Percentiles rank a stretch among this genome's conserved stretches.
phyloP scores from a whole-genome alignment of 2,113 vertebrate genomes.

The Cephalopholis sonnerati region DNA sequence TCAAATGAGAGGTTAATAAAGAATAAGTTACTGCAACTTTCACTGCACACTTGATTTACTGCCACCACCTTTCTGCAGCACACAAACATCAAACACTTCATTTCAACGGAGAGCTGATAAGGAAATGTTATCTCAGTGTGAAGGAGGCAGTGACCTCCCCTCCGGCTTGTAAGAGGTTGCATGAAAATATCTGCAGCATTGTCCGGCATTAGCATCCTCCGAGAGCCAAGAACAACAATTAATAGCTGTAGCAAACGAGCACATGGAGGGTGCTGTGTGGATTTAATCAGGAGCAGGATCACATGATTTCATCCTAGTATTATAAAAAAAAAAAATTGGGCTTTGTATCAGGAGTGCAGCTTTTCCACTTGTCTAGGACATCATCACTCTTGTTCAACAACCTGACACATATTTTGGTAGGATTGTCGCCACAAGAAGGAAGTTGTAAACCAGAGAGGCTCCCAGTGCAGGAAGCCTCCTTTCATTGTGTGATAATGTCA shows the following conservation, averaged over 20 bases:
- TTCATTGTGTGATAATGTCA: conserved; percentile 79
- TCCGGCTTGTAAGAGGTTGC: conserved; percentile 50
- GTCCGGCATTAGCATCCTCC: conserved; percentile 33
- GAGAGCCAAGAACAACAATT: conserved; percentile 58
- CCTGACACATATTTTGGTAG: conserved; percentile 81
- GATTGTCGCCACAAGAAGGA: conserved; percentile 87
- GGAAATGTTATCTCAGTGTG: conserved; percentile 72
- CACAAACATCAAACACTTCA: conserved; percentile 70
- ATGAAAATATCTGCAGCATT: conserved; percentile 58
- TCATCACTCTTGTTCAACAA: conserved; percentile 84
- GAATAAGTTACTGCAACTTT: conserved; percentile 73
- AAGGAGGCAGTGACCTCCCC: conserved; percentile 69
- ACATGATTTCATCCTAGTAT: conserved; percentile 34
- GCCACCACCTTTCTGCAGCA: conserved; percentile 56
- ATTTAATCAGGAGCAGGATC: conserved; percentile 53
- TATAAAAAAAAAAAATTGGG: conserved; percentile 29
- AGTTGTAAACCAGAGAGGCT: conserved; percentile 85
- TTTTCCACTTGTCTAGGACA: conserved; percentile 55
- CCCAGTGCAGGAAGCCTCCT: conserved; percentile 82
- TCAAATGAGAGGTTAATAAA: conserved; percentile 66
- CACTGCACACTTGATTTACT: conserved; percentile 68
- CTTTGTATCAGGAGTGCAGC: conserved; percentile 35
- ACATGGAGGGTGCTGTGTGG: conserved; percentile 8
- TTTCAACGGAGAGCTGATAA: conserved; percentile 74
- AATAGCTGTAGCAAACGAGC: conserved; percentile 30